A percentile compares a stretch with the other conserved stretches of the same genome.
phyloP scores from a whole-genome alignment of 2,888 invertebrate genomes.

The Perizoma flavofasciatum region DNA sequence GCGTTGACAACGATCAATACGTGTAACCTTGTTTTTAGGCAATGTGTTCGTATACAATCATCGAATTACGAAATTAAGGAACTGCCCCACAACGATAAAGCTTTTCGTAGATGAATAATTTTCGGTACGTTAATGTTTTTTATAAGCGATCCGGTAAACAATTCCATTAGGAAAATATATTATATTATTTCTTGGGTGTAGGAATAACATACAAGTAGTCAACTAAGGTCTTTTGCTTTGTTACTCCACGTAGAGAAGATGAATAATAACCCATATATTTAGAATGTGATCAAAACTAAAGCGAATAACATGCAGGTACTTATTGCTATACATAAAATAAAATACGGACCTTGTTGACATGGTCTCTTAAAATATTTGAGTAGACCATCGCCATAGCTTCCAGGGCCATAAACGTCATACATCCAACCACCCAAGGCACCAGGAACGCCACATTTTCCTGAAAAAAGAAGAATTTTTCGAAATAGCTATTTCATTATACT shows the following conservation, averaged over 20 bases:
- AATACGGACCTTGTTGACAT: conserved; percentile 89
- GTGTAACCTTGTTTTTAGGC: conserved; percentile 35
- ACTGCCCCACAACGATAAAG: not conserved
- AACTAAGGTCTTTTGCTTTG: too few relatives aligned
- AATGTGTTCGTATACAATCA: conserved; percentile 41
- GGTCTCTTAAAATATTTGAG: conserved; percentile 91
- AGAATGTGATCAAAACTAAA: too few relatives aligned
- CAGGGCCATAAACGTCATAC: conserved; percentile 91
- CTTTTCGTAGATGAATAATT: too few relatives aligned
- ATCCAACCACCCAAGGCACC: conserved; percentile 91
- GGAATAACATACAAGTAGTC: too few relatives aligned
- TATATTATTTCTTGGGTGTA: too few relatives aligned
- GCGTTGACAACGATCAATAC: conserved; percentile 12
- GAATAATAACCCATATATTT: too few relatives aligned
- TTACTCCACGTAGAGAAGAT: too few relatives aligned
- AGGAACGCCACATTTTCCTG: conserved; percentile 90
- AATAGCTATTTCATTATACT: not conserved
- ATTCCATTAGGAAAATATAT: too few relatives aligned
- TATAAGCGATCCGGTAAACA: too few relatives aligned
- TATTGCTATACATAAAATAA: too few relatives aligned
- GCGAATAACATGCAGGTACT: too few relatives aligned
- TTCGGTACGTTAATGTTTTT: too few relatives aligned
- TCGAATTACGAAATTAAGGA: conserved; percentile 38
- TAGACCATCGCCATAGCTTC: conserved; percentile 93
- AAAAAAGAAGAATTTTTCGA: conserved; percentile 44